Conservation (phyloP, 2,888 invertebrate genomes). For the Onthophagus sagittarius region DNA sequence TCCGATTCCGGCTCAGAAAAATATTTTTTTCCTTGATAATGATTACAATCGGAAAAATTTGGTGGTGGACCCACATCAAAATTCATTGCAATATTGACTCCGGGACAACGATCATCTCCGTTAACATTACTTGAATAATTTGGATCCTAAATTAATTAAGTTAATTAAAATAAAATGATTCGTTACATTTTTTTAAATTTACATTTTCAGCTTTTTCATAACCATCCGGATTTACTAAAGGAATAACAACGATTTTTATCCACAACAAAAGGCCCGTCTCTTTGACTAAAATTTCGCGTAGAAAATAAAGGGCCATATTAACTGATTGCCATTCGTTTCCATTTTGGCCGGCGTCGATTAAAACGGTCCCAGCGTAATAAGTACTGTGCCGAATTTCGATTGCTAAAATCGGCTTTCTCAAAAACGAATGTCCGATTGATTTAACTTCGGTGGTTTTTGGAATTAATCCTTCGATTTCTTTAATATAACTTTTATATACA, state of each 20-base stretch:
- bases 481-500: neutral
- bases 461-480: neutral
- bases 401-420: neutral
- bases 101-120: neutral
- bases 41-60: neutral
- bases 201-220: slow-evolving; percentile 13
- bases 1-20: slow-evolving; percentile 18
- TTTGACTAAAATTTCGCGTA: slow-evolving; percentile 3
- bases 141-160: neutral
- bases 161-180: neutral
- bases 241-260: slow-evolving; percentile 16
- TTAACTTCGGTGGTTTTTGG: neutral
- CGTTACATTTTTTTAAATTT: neutral
- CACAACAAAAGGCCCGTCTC: slow-evolving; percentile 11
- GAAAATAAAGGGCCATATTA: slow-evolving; percentile 5
- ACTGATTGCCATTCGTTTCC: slow-evolving; percentile 20
- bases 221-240: slow-evolving; percentile 22
- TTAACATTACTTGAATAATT: neutral
- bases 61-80: neutral
- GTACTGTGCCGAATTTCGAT: slow-evolving; percentile 13
- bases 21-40: neutral
- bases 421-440: neutral
- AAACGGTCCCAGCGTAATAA: slow-evolving; percentile 8
- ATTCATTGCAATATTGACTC: slow-evolving; percentile 2
- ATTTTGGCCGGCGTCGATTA: slow-evolving; percentile 22